These are phyloP conservation scores for Ctenosaura bakeri DNA, from an alignment of 2,797 vertebrate species.

Conservation along the genomic window DNA sequence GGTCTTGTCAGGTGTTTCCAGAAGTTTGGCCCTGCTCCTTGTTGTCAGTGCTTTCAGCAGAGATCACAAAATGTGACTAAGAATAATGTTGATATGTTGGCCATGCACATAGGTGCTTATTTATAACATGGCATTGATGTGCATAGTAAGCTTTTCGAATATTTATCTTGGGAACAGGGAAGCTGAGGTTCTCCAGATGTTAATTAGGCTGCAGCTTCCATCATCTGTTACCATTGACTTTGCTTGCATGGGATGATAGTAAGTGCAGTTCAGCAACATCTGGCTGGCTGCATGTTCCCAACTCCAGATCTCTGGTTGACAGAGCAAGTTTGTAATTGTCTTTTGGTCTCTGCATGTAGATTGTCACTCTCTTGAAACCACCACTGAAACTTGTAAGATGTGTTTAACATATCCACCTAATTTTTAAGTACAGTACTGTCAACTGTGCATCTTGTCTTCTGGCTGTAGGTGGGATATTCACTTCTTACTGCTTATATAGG, in stretches of 20 bases:
- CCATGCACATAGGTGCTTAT: no score
- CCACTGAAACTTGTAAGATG: neutral
- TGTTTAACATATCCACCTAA: neutral
- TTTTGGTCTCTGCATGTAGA: no score
- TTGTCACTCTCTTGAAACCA: neutral
- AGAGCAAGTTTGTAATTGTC: neutral
- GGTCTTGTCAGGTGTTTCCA: neutral
- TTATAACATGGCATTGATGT: neutral
- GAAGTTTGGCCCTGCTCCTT: neutral
- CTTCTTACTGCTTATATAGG: neutral
- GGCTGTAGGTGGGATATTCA: neutral
- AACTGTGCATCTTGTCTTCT: neutral
- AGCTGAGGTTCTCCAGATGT: neutral
- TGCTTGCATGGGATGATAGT: neutral
- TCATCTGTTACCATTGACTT: neutral
- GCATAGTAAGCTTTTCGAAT: neutral
- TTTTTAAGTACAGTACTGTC: neutral
- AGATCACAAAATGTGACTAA: neutral
- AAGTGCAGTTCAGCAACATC: neutral
- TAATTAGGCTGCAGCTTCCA: neutral
- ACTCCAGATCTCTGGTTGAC: neutral
- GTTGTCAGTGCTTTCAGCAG: neutral
- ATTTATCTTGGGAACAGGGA: no score
- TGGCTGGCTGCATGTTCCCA: neutral
- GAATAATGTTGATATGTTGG: neutral